These are phyloP conservation scores for Aphrocallistes beatrix DNA, from an alignment of 37 sponge, comb jelly and placozoan species.

Conservation along the genomic window DNA sequence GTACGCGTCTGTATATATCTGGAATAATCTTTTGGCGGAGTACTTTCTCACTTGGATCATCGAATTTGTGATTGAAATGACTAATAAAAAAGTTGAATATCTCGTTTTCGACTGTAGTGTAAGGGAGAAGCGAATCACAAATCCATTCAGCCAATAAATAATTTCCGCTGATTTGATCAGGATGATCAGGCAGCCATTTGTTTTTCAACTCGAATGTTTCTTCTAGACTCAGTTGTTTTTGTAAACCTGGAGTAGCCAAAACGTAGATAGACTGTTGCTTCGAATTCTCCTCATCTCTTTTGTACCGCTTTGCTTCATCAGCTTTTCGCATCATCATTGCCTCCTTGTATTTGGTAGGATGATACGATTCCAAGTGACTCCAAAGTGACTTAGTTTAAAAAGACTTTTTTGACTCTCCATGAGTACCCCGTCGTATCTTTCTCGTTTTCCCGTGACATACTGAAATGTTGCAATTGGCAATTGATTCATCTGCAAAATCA, in stretches of 20 bases:
- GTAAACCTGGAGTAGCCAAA: not conserved
- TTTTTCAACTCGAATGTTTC: not conserved
- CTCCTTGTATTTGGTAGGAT: not conserved
- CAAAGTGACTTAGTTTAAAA: not conserved
- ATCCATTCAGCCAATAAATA: not conserved
- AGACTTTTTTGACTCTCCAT: not conserved
- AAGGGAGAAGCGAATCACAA: conserved; percentile 16
- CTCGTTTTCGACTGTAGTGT: conserved; percentile 20
- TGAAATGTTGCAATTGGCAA: not conserved
- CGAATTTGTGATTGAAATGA: not conserved
- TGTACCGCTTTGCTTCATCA: not conserved
- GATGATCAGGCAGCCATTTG: not conserved
- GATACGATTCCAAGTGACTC: conserved; percentile 16
- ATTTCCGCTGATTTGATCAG: not conserved
- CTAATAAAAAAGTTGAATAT: not conserved
- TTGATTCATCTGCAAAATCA: not conserved
- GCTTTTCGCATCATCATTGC: not conserved
- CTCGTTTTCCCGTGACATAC: not conserved
- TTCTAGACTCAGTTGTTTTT: not conserved
- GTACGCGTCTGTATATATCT: not conserved
- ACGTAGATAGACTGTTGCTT: not conserved
- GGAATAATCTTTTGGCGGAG: conserved; percentile 10
- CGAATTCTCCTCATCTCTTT: not conserved
- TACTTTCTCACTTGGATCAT: conserved; percentile 12
- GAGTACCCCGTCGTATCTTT: not conserved